Conservation (phyloP, 2,888 invertebrate genomes). For the Nebria salina region DNA sequence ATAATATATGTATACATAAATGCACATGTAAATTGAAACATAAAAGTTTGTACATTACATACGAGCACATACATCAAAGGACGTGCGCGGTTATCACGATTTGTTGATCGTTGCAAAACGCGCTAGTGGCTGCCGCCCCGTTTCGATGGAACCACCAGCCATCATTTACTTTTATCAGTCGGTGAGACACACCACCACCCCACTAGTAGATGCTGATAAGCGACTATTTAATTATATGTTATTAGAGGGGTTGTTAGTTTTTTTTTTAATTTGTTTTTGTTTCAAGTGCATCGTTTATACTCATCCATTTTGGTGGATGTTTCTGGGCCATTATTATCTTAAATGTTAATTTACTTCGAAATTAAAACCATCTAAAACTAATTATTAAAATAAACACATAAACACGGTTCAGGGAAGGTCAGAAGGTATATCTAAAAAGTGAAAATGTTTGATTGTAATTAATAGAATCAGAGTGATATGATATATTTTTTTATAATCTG, state of each 20-base stretch:
- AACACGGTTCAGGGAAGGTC: too few relatives aligned
- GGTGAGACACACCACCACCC: neutral
- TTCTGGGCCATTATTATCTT: too few relatives aligned
- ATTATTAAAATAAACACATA: too few relatives aligned
- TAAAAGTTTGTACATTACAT: neutral
- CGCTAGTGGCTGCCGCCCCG: neutral
- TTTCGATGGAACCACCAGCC: neutral
- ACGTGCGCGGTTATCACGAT: neutral
- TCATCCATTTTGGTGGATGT: too few relatives aligned
- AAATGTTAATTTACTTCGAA: too few relatives aligned
- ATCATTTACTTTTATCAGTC: conserved; percentile 10
- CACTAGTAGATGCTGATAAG: neutral
- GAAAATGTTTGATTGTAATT: too few relatives aligned
- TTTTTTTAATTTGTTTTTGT: neutral
- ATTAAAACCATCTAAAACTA: too few relatives aligned
- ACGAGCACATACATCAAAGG: too few relatives aligned
- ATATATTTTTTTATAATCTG: too few relatives aligned
- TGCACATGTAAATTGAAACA: conserved; percentile 5
- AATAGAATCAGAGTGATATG: too few relatives aligned
- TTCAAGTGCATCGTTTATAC: neutral
- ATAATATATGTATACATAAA: neutral
- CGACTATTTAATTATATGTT: conserved; percentile 2
- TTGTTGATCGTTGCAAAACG: neutral
- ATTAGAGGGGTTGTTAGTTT: neutral
- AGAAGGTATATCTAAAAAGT: too few relatives aligned